Evolutionary conservation across 2,113 vertebrate species (phyloP).

Genomic region (Potamarius usumacintae): DNA sequence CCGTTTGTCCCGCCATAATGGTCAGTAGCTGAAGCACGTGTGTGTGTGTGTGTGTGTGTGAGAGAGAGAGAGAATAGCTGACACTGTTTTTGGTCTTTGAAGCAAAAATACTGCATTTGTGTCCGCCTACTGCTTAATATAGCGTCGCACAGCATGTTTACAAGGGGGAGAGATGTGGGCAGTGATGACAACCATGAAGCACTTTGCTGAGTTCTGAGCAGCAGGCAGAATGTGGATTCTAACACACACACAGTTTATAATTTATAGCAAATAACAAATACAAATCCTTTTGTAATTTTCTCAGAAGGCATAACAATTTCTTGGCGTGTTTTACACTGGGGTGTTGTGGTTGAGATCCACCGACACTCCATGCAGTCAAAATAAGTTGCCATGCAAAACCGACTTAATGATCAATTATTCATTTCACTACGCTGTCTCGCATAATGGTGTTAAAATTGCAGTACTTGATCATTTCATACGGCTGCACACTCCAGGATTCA

Average conservation of each 20-base stretch:
- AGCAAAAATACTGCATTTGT: constrained; percentile 48
- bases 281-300: background rate
- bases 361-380: background rate
- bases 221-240: constrained; percentile 41
- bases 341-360: background rate
- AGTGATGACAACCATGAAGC: constrained; percentile 40
- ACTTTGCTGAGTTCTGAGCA: constrained; percentile 26
- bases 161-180: constrained; percentile 25
- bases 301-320: background rate
- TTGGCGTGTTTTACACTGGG: background rate
- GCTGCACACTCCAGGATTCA: background rate
- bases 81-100: constrained; percentile 44
- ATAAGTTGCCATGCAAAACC: background rate
- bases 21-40: constrained; percentile 4
- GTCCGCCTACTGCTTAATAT: constrained; percentile 47
- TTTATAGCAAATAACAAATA: background rate
- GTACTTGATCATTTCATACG: background rate
- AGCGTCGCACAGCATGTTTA: constrained; percentile 42
- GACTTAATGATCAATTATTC: background rate
- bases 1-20: constrained; percentile 16
- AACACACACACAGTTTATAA: background rate
- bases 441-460: background rate
- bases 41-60: background rate
- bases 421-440: background rate
- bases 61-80: constrained; percentile 11